phyloP scores from a whole-genome alignment of 2,888 invertebrate species.

The Melangyna quadrimaculata region DNA sequence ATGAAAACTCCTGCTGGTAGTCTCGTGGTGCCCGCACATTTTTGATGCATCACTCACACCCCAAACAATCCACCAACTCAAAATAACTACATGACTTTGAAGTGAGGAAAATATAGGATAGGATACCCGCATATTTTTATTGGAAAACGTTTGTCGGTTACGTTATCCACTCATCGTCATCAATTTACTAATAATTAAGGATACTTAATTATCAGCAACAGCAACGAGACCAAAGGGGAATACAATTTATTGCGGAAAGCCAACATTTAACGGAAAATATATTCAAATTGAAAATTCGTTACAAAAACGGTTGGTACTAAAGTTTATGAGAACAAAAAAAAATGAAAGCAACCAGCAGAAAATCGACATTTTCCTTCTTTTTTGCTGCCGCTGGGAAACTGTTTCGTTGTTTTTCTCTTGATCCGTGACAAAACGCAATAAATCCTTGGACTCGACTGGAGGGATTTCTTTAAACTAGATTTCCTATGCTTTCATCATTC shows the following conservation, averaged over 20 bases:
- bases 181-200: slow-evolving; percentile 67
- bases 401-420: not conserved
- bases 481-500: slow-evolving; percentile 4
- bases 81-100: not conserved
- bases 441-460: slow-evolving; percentile 36
- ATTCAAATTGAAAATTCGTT: slow-evolving; percentile 56
- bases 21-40: slow-evolving; percentile 60
- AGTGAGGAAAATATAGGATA: not conserved
- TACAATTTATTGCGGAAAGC: not conserved
- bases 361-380: slow-evolving; percentile 22
- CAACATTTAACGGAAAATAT: slow-evolving; percentile 44
- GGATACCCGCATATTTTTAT: slow-evolving; percentile 58
- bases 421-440: slow-evolving; percentile 45
- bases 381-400: slow-evolving; percentile 6
- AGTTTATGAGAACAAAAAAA: not conserved
- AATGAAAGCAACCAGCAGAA: slow-evolving; percentile 35
- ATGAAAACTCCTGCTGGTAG: slow-evolving; percentile 48
- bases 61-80: not conserved
- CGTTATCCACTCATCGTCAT: slow-evolving; percentile 45
- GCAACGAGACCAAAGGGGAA: not conserved
- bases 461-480: slow-evolving; percentile 53
- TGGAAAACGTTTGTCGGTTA: slow-evolving; percentile 31
- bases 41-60: slow-evolving; percentile 19
- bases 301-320: slow-evolving; percentile 6
- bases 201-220: slow-evolving; percentile 40